Percentiles rank a stretch among this genome's conserved stretches.
Evolutionary conservation across 2,888 invertebrate species (phyloP).

Genomic region (Napeogenes inachia): DNA sequence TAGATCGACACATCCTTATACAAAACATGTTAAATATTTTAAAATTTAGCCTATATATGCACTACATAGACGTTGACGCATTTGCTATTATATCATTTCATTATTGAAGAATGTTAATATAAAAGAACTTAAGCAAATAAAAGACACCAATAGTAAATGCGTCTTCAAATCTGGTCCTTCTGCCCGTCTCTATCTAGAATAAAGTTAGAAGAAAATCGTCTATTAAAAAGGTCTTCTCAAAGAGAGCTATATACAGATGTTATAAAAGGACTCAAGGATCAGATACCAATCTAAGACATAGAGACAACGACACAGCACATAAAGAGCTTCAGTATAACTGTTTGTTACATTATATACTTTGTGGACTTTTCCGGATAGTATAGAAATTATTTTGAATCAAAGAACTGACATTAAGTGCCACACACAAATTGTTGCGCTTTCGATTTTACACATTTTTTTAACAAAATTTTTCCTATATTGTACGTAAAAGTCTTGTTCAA

Average conservation of each 20-base stretch:
- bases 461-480: conserved; percentile 43
- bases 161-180: conserved; percentile 18
- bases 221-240: not conserved
- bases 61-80: conserved; percentile 22
- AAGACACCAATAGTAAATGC: conserved; percentile 14
- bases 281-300: conserved; percentile 45
- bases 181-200: not conserved
- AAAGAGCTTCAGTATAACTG: conserved; percentile 64
- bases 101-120: not conserved
- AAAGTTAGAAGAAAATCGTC: not conserved
- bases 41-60: conserved; percentile 21
- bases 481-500: conserved; percentile 31
- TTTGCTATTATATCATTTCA: conserved; percentile 18
- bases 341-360: conserved; percentile 31
- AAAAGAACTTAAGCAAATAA: conserved; percentile 3
- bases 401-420: conserved; percentile 69
- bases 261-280: conserved; percentile 8
- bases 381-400: conserved; percentile 42
- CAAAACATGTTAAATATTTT: conserved; percentile 24
- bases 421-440: conserved; percentile 51
- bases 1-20: conserved; percentile 13
- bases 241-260: conserved; percentile 11
- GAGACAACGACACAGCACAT: conserved; percentile 74
- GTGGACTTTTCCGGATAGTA: conserved; percentile 41
- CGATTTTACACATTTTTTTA: conserved; percentile 40